These are phyloP conservation scores for Oryzias javanicus DNA, from an alignment of 2,113 vertebrate genomes.

Conservation along the genomic window DNA sequence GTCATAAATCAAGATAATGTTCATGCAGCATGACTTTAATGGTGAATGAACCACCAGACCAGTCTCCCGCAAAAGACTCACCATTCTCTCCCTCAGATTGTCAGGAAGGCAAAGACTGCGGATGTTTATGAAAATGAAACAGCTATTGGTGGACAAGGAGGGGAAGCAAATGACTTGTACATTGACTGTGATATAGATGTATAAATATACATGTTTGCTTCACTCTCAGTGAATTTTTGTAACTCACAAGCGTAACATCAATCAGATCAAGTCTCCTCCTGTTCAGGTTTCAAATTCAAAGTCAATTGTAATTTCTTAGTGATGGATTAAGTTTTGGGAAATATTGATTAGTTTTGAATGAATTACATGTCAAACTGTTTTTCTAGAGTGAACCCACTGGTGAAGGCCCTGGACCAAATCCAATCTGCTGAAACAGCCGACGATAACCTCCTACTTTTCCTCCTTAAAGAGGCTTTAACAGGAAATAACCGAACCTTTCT, in stretches of 20 bases:
- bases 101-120: background rate
- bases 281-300: no score
- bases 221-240: no score
- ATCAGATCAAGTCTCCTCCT: no score
- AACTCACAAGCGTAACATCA: no score
- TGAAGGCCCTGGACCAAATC: conserved; percentile 50
- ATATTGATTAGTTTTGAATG: background rate
- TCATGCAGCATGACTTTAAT: background rate
- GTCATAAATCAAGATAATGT: conserved; percentile 5
- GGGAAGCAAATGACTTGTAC: no score
- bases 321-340: background rate
- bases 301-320: no score
- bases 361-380: conserved; percentile 3
- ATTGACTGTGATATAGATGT: no score
- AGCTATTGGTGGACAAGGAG: no score
- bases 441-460: conserved; percentile 39
- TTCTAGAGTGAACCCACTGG: conserved; percentile 63
- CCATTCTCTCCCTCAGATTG: background rate
- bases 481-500: conserved; percentile 56
- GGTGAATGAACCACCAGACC: background rate
- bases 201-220: no score
- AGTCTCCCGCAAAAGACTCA: background rate
- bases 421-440: conserved; percentile 13
- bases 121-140: no score
- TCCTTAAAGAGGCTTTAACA: conserved; percentile 51